Conservation (phyloP, 2,113 vertebrate genomes). For the Phodopus roborovskii region DNA sequence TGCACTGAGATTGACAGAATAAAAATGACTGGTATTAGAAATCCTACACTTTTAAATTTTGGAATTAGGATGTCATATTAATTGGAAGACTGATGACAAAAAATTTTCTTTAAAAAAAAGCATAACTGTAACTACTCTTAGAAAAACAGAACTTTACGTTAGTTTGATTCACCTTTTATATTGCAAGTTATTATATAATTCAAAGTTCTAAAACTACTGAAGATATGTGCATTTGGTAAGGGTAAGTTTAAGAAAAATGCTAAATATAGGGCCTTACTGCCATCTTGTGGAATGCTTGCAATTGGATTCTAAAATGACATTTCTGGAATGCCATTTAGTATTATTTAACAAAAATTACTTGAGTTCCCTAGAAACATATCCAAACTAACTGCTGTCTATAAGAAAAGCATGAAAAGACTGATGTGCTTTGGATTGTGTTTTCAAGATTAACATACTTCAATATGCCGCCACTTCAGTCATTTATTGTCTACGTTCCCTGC, state of each 20-base stretch:
- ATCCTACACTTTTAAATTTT: conserved; percentile 56
- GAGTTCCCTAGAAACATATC: background rate
- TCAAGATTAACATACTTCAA: background rate
- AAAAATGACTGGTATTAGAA: conserved; percentile 69
- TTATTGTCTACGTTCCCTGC: conserved; percentile 28
- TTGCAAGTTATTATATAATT: conserved; percentile 64
- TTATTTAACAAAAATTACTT: conserved; percentile 49
- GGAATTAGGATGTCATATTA: conserved; percentile 16
- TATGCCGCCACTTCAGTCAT: background rate
- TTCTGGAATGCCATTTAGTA: background rate
- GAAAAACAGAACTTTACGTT: conserved; percentile 68
- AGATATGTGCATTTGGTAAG: conserved; percentile 70
- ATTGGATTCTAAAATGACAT: conserved; percentile 2
- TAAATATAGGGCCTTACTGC: conserved; percentile 83
- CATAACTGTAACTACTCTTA: background rate
- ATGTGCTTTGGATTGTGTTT: background rate
- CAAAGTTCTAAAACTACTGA: conserved; percentile 75
- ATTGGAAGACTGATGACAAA: conserved; percentile 1
- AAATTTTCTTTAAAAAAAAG: background rate
- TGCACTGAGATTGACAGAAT: conserved; percentile 48
- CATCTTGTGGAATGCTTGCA: conserved; percentile 83
- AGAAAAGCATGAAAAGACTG: conserved; percentile 11
- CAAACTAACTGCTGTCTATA: conserved; percentile 5
- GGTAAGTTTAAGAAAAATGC: conserved; percentile 44
- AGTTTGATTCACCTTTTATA: conserved; percentile 51